Percentiles rank a stretch among this genome's conserved stretches.
phyloP scores from a whole-genome alignment of 2,888 invertebrate genomes.

The Tenthredo amoena region DNA sequence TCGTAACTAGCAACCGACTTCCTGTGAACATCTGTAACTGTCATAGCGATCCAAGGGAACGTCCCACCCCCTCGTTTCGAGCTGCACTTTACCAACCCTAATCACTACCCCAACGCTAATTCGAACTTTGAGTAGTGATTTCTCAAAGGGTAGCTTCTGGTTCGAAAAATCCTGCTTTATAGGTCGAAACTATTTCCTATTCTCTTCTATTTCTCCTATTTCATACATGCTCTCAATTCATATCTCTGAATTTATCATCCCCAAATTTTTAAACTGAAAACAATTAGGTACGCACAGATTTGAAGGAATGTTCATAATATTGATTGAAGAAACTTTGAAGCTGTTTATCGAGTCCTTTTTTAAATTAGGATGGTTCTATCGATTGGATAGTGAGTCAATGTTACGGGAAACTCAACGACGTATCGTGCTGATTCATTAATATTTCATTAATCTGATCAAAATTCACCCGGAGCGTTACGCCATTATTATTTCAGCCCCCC shows the following conservation, averaged over 20 bases:
- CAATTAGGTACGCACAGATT: background rate
- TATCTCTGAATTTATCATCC: background rate
- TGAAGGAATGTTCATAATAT: background rate
- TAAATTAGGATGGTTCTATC: background rate
- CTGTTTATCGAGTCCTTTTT: background rate
- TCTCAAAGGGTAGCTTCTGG: constrained; percentile 55
- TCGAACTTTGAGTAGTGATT: constrained; percentile 59
- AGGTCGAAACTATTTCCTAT: background rate
- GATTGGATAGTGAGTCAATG: constrained; percentile 11
- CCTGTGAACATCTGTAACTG: constrained; percentile 56
- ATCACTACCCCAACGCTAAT: constrained; percentile 63
- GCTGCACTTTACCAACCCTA: constrained; percentile 61
- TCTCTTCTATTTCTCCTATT: background rate
- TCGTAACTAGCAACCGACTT: constrained; percentile 53
- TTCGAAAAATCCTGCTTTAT: constrained; percentile 20
- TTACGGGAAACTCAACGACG: background rate
- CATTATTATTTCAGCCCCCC: constrained; percentile 20
- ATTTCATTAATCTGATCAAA: constrained; percentile 49
- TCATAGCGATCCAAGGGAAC: constrained; percentile 54
- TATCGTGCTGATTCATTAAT: constrained; percentile 45
- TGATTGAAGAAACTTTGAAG: background rate
- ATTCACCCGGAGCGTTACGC: background rate
- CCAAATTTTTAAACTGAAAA: background rate
- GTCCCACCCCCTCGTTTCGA: constrained; percentile 62
- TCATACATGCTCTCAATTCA: background rate